Conservation (phyloP, 2,797 vertebrate genomes). For the Eupleurogrammus muticus region DNA sequence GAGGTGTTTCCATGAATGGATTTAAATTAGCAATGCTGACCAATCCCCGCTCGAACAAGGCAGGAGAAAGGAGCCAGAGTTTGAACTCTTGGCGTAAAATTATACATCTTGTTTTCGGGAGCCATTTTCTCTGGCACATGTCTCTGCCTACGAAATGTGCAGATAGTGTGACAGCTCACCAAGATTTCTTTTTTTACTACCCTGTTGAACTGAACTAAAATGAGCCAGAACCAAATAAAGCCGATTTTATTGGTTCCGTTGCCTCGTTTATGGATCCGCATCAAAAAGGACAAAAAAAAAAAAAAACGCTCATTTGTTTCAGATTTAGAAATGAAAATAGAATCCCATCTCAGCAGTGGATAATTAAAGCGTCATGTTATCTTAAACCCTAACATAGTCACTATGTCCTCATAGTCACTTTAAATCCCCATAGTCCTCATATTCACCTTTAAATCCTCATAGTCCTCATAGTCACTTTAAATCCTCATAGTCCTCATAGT, state of each 20-base stretch:
- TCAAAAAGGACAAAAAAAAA: constrained; percentile 33
- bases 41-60: constrained; percentile 57
- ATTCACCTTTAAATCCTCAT: no score
- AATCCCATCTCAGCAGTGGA: constrained; percentile 52
- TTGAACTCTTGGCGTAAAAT: constrained; percentile 69
- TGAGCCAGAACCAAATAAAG: constrained; percentile 65
- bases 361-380: no score
- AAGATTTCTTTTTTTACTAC: constrained; percentile 38
- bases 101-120: constrained; percentile 70
- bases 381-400: constrained; percentile 51
- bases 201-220: constrained; percentile 57
- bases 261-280: constrained; percentile 41
- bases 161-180: constrained; percentile 55
- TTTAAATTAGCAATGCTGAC: constrained; percentile 70
- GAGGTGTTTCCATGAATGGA: constrained; percentile 76
- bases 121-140: constrained; percentile 51
- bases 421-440: no score
- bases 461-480: no score
- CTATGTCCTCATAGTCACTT: no score
- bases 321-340: constrained; percentile 55
- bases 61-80: constrained; percentile 53
- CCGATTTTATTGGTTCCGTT: constrained; percentile 47
- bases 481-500: no score
- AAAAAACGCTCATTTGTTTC: constrained; percentile 55
- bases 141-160: constrained; percentile 50